These are phyloP conservation scores for Idris sp. DNA, from an alignment of 1,140 invertebrate genomes.

Conservation along the genomic window DNA sequence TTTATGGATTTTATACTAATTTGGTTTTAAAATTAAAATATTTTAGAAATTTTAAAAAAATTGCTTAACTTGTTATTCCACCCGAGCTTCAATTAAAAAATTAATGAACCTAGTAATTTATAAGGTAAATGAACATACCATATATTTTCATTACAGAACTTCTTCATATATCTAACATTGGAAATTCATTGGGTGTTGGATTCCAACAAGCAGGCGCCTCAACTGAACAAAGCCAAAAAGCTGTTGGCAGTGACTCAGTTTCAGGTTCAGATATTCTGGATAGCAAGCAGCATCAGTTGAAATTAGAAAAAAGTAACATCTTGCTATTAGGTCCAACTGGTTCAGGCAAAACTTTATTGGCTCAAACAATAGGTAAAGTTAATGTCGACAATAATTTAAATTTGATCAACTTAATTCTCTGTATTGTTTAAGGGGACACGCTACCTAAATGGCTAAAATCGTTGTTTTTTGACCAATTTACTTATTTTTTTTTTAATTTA, in stretches of 20 bases:
- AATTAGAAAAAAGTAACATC: constrained; percentile 98
- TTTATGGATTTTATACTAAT: too few species aligned
- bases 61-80: too few species aligned
- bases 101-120: too few species aligned
- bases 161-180: constrained; percentile 89
- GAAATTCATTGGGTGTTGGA: constrained; percentile 80
- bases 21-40: too few species aligned
- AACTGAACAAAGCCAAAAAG: constrained; percentile 68
- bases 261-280: constrained; percentile 92
- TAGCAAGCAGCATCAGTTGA: constrained; percentile 88
- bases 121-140: too few species aligned
- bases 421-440: too few species aligned
- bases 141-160: constrained; percentile 82
- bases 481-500: too few species aligned
- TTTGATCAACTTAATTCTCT: not conserved
- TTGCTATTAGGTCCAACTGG: constrained; percentile 97
- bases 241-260: constrained; percentile 63
- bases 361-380: constrained; percentile 91
- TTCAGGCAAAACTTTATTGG: constrained; percentile 98
- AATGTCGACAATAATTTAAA: too few species aligned
- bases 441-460: too few species aligned
- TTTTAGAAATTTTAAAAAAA: too few species aligned
- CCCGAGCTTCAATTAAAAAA: too few species aligned
- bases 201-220: constrained; percentile 72
- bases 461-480: too few species aligned